phyloP scores from a whole-genome alignment of 1,140 invertebrate genomes.

The Tetragnatha versicolor region DNA sequence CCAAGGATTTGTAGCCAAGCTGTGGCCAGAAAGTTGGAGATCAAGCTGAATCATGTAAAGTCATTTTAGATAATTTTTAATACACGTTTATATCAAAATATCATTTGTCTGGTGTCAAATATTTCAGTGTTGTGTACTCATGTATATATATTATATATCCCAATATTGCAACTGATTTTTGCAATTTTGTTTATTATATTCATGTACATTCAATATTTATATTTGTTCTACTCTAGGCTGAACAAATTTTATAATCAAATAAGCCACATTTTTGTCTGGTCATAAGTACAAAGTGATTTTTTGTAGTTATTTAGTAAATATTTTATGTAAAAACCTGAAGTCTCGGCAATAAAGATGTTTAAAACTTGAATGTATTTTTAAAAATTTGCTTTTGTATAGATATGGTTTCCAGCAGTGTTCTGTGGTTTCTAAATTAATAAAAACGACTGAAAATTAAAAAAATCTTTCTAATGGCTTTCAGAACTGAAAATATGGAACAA shows the following conservation, averaged over 20 bases:
- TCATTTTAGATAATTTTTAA: conserved; percentile 43
- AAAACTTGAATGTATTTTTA: background rate
- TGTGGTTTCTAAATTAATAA: no score
- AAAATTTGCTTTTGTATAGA: background rate
- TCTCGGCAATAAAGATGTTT: conserved; percentile 40
- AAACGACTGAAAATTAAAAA: no score
- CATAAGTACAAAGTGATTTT: conserved; percentile 30
- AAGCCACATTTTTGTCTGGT: conserved; percentile 31
- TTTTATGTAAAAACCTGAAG: conserved; percentile 33
- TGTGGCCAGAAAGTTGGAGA: conserved; percentile 50
- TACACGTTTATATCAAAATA: conserved; percentile 37
- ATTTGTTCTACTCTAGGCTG: conserved; percentile 32
- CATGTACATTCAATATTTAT: conserved; percentile 42
- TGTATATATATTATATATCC: conserved; percentile 17
- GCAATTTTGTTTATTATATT: conserved; percentile 35
- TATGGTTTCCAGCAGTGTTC: no score
- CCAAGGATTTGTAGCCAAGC: conserved; percentile 35
- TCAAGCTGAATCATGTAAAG: conserved; percentile 26
- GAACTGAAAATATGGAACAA: no score
- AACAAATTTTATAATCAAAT: conserved; percentile 51
- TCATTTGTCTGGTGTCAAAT: conserved; percentile 46
- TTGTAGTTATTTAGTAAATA: conserved; percentile 32
- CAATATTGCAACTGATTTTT: conserved; percentile 34
- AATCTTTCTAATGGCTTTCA: no score
- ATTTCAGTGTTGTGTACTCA: conserved; percentile 35